These are phyloP conservation scores for Octodon degus DNA, from an alignment of 2,113 vertebrate genomes.

Conservation along the genomic window DNA sequence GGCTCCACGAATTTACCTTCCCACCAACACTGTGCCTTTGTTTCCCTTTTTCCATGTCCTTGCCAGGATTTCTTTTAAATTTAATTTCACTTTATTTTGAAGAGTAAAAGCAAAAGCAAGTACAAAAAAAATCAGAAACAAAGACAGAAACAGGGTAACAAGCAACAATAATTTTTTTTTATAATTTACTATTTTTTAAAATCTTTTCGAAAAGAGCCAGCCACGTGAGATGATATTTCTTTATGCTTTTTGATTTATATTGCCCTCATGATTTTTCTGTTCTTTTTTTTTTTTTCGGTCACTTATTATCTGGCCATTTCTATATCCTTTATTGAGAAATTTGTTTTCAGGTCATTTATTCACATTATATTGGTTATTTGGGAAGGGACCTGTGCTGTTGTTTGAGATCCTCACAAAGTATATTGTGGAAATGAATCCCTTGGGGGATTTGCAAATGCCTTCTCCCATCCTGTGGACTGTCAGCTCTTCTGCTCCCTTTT, in stretches of 20 bases:
- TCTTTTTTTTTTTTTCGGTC: no score
- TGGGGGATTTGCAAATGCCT: background rate
- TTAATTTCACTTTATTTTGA: no score
- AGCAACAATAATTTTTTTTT: no score
- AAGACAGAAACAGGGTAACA: no score
- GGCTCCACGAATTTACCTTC: background rate
- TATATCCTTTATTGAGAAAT: background rate
- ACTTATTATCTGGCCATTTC: background rate
- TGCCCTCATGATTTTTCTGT: no score
- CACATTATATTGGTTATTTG: background rate
- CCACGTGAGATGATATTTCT: background rate
- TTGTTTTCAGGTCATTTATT: background rate
- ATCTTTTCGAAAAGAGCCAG: background rate
- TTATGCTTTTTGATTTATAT: background rate
- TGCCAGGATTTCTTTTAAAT: background rate
- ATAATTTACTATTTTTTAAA: no score
- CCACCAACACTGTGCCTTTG: background rate
- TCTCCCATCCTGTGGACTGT: background rate
- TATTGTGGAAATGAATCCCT: background rate
- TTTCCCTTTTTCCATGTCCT: background rate
- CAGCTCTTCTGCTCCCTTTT: background rate
- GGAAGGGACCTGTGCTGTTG: no score
- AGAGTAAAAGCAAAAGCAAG: no score
- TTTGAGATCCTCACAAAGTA: background rate
- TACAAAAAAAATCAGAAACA: no score